phyloP scores from a whole-genome alignment of 2,888 invertebrate genomes.

The Heliconius sara region DNA sequence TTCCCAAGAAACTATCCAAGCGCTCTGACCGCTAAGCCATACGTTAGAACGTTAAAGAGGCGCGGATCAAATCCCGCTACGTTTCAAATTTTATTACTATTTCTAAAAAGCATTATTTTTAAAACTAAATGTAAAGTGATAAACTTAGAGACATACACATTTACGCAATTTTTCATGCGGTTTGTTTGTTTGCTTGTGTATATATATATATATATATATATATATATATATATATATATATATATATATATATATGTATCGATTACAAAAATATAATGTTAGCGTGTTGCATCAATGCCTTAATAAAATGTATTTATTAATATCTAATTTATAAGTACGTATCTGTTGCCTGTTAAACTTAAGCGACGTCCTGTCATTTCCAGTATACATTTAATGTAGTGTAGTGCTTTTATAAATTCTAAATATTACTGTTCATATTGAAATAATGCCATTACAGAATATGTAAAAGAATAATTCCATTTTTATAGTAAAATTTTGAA shows the following conservation, averaged over 20 bases:
- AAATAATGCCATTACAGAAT: conserved; percentile 6
- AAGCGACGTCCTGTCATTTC: conserved; percentile 18
- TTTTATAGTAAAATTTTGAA: conserved; percentile 2
- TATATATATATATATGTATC: neutral
- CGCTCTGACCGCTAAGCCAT: too few species aligned
- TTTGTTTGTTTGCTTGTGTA: neutral
- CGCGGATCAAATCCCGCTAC: too few species aligned
- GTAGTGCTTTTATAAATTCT: neutral
- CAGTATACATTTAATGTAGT: conserved; percentile 16
- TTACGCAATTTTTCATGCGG: neutral
- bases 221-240: neutral
- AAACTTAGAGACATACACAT: neutral
- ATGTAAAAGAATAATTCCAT: conserved; percentile 5
- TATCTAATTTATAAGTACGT: conserved; percentile 10
- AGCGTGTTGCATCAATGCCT: neutral
- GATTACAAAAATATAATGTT: neutral
- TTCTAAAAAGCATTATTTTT: neutral
- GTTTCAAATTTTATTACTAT: too few species aligned
- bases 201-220: neutral
- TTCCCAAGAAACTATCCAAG: too few species aligned
- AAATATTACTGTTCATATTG: neutral
- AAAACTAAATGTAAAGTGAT: neutral
- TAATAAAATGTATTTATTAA: neutral
- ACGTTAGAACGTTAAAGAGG: too few species aligned
- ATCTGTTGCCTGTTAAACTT: conserved; percentile 18